Base-by-base conservation (phyloP, 2,113 vertebrate genomes). In the Microcebus ravelobensis region DNA sequence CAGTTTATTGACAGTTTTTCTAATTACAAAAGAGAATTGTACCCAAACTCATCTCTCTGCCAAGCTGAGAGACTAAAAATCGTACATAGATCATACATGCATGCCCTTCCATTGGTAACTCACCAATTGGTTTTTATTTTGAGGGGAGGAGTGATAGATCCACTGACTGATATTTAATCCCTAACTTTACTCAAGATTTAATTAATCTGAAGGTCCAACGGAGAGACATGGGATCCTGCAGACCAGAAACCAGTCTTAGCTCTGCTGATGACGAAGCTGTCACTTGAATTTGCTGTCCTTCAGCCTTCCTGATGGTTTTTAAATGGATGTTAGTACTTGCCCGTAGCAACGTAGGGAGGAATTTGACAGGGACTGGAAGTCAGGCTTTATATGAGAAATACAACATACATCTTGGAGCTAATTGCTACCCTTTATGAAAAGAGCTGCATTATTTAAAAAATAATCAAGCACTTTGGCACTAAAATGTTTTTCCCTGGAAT, bases 371-470 rank as follows among this genome's bases (percentile, higher is more conserved):
- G 27, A 68, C 5, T n/a, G 36, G 31, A 77, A 45, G 57, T 27
- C 50, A 87, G 21, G 21, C 27, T 92, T 94, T 48, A n/a, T 8
- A 11, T 8, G 48, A 70, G 48, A 10, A 70, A 67, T 1, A 57
- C 85, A 55, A 82, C 87, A 71, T 48, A 71, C 8, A 11, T 59
- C 48, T 87, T 4, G 29, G 50, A 97, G 31, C 34, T 55, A 83
- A 82, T 15, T 65, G 48, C 70, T 95, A n/a, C 34, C n/a, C 90
- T 94, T 94, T 74, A 55, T 92, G 52, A 89, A 27, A 73, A 61
- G 4, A 63, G 31, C 1, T 48, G 4, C 0, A 12, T 67, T 90
- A 55, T 88, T 82, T 87, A 27, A 45, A 73, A 92, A 95, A 74
- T 67, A 84, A 48, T 55, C 34, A 45, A 73, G 36, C 48, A 79